Evolutionary conservation across 2,113 vertebrate genomes (phyloP).

Genomic region (Choloepus hoffmanni): DNA sequence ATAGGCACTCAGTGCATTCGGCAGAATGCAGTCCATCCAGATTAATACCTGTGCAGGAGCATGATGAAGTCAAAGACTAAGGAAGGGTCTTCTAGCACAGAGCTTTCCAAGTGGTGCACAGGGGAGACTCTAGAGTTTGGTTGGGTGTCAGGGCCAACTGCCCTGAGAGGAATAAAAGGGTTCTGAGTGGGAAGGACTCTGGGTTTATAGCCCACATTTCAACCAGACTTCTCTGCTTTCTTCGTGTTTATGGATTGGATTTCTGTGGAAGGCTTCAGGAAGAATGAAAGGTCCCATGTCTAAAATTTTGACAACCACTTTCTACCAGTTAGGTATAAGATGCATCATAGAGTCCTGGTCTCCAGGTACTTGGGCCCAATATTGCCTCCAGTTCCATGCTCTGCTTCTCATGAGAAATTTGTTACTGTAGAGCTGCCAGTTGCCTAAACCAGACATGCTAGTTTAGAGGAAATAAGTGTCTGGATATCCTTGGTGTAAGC

Average conservation of each 20-base stretch:
- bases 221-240: not conserved
- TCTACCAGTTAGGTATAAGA: too few species aligned
- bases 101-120: not conserved
- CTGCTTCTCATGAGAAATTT: not conserved
- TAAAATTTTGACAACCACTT: too few species aligned
- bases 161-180: not conserved
- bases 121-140: not conserved
- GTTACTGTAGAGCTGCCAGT: not conserved
- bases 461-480: not conserved
- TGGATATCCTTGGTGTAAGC: not conserved
- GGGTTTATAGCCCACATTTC: not conserved
- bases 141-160: not conserved
- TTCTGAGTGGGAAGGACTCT: not conserved
- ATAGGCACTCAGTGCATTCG: not conserved
- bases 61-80: not conserved
- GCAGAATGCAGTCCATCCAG: not conserved
- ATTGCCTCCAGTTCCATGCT: too few species aligned
- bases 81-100: not conserved
- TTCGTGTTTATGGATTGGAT: not conserved
- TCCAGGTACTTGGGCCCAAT: not conserved
- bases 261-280: constrained; percentile 2
- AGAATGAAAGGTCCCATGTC: not conserved
- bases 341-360: not conserved
- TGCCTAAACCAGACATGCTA: not conserved
- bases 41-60: not conserved